Conservation (phyloP, 2,113 vertebrate species). For the Sus scrofa region T2T-Sscrofa CM000819.6:27818001-27818500, state of each 20-base stretch:
- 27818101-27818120: not conserved
- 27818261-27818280: not conserved
- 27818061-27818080: too few relatives aligned
- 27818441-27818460: not conserved
- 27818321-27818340: not conserved
- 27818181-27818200: not conserved
- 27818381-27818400: not conserved
- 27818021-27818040: not conserved
- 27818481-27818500: not conserved
- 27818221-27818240: not conserved
- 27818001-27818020: not conserved
- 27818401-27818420: not conserved
- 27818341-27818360: not conserved
- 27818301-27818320: constrained; percentile 31
- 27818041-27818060: not conserved
- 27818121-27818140: not conserved
- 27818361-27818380: not conserved
- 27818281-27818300: not conserved
- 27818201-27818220: not conserved
- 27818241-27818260: not conserved
- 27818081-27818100: not conserved
- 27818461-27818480: not conserved
- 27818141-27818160: not conserved
- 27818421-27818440: not conserved
- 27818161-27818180: not conserved